phyloP scores from a whole-genome alignment of 2,888 invertebrate species.

The Heteropelma amictum region DNA sequence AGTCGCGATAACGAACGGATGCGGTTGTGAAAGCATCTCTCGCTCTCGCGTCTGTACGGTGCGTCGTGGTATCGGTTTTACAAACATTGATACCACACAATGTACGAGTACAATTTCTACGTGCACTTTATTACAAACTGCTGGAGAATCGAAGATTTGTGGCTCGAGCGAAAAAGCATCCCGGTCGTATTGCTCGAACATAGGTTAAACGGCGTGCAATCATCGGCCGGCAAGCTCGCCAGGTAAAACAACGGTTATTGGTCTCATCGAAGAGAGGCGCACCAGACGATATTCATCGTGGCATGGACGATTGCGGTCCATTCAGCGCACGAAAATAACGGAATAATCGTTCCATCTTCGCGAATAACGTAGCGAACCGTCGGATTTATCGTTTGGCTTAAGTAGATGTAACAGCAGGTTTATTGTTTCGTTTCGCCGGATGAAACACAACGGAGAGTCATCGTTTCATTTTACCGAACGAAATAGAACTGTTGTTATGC shows the following conservation, averaged over 20 bases:
- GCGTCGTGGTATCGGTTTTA: constrained; percentile 27
- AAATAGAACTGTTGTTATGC: too few species aligned
- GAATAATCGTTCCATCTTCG: too few species aligned
- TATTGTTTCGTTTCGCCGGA: too few species aligned
- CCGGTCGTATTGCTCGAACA: constrained; percentile 13
- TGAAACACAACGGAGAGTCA: too few species aligned
- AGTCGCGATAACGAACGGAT: constrained; percentile 54
- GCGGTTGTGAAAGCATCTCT: constrained; percentile 55
- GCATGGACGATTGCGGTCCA: too few species aligned
- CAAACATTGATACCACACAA: constrained; percentile 16
- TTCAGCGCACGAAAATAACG: too few species aligned
- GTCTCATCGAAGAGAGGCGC: background rate
- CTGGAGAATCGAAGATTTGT: constrained; percentile 28
- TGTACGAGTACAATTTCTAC: constrained; percentile 3
- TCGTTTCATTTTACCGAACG: too few species aligned
- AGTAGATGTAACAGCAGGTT: too few species aligned
- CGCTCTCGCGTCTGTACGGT: constrained; percentile 8
- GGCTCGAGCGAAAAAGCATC: too few species aligned
- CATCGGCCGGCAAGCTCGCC: background rate
- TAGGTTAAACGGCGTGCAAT: background rate
- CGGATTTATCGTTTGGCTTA: too few species aligned
- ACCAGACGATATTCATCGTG: background rate
- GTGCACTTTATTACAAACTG: constrained; percentile 26
- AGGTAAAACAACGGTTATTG: background rate
- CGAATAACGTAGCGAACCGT: too few species aligned